A percentile compares a stretch with the other conserved stretches of the same genome.
Evolutionary conservation across 2,888 invertebrate genomes (phyloP).

Genomic region (Lepas anatifera): DNA sequence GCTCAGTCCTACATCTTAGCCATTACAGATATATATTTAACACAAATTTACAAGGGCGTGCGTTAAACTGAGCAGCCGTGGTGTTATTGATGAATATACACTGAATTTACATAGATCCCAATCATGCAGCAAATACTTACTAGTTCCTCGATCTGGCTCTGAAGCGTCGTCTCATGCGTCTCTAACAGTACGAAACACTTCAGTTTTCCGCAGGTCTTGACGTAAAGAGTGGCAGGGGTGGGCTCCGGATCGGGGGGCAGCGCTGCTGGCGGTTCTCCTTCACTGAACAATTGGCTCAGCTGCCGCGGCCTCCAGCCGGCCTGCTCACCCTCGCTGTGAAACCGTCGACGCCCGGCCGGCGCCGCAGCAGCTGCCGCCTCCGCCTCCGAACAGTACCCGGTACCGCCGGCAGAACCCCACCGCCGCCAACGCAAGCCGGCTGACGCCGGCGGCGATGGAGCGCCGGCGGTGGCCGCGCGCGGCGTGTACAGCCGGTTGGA

Average conservation of each 20-base stretch:
- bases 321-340: neutral
- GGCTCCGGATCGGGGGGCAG: neutral
- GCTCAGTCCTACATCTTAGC: too few species aligned
- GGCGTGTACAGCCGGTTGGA: constrained; percentile 8
- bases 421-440: neutral
- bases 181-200: neutral
- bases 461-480: neutral
- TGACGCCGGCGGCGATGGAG: neutral
- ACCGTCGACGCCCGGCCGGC: neutral
- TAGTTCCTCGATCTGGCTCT: neutral
- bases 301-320: neutral
- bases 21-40: too few species aligned
- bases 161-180: neutral
- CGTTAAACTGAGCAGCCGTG: too few species aligned
- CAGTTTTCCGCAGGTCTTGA: neutral
- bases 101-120: too few species aligned
- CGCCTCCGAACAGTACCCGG: neutral
- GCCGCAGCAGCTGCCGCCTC: neutral
- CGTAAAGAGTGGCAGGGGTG: neutral
- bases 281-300: neutral
- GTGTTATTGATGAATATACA: too few species aligned
- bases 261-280: neutral
- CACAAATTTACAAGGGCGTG: too few species aligned
- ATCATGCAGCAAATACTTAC: neutral
- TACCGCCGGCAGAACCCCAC: neutral